Evolutionary conservation across 2,113 vertebrate species (phyloP), one percentile per base, ranked within the genome.

Genomic region (Seriola quinqueradiata): DNA sequence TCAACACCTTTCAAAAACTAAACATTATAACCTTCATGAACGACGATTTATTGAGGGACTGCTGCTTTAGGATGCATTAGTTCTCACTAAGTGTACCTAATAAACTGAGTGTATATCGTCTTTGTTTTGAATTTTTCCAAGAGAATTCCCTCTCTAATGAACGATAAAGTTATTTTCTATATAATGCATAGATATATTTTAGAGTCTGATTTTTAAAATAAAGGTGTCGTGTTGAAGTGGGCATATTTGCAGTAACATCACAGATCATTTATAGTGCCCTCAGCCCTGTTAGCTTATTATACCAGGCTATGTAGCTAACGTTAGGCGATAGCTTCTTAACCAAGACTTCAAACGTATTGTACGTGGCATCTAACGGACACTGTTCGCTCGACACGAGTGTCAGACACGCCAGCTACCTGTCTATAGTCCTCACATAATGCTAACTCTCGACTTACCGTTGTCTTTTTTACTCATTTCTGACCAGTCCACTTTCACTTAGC

Each of bases 381-480:
- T 1, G 4, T 50, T 11, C 0, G 36, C 5, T 44, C 17, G 2
- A 55, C 10, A 25, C 3, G 8, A 34, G 0, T 8, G 36, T 52
- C 28, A 17, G 2, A 69, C 4, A 46, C 17, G 1, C 0, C 13
- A n/a, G 4, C 1, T 17, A 2, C 0, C 13, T 59, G 3, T 0
- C 1, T 42, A 50, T 4, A 50, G 12, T 59, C 4, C 3, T 0
- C 13, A 9, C 19, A 5, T 5, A 1, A 28, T 16, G 1, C 2
- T 0, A 17, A 50, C 8, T 19, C 13, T 38, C 16, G 8, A 70
- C 85, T 70, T 57, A 95, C 95, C 88, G 71, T 91, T 93, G 4
- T 96, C 95, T 54, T 95, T 96, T 87, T 95, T 95, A 84, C 93
- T 95, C 95, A 96, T 96, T 32, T 83, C 38, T 10, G 57, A 13